Evolutionary conservation across 2,113 vertebrate species (phyloP).

Genomic region (Sturnus vulgaris): DNA sequence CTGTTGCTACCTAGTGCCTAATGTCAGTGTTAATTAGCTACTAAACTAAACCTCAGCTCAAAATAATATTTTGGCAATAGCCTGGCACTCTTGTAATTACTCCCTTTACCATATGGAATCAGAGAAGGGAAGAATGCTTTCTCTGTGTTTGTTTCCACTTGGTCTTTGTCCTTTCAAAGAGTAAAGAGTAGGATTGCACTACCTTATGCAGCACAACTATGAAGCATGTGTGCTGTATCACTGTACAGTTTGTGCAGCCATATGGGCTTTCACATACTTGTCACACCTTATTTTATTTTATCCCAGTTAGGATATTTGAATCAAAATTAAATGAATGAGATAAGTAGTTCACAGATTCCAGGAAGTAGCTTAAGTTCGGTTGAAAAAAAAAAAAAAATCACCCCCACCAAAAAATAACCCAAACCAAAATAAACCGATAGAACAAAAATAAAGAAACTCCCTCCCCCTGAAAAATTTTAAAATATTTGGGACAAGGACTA

Average conservation of each 20-base stretch:
- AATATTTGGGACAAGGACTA: neutral
- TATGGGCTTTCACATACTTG: neutral
- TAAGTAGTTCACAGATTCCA: neutral
- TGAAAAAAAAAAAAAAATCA: neutral
- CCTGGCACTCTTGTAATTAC: neutral
- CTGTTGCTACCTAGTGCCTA: neutral
- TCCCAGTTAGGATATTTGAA: neutral
- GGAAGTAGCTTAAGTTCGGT: neutral
- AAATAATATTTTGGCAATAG: neutral
- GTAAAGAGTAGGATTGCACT: neutral
- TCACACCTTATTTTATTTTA: neutral
- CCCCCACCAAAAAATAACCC: accelerated
- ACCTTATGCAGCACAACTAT: neutral
- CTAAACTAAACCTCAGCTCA: neutral
- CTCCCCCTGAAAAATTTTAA: neutral
- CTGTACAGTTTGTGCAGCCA: neutral
- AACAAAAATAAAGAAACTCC: neutral
- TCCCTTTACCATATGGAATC: neutral
- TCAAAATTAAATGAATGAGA: neutral
- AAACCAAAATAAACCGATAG: neutral
- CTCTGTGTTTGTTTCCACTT: neutral
- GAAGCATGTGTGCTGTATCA: neutral
- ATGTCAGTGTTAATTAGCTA: neutral
- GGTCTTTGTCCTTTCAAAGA: neutral
- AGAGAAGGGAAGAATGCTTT: neutral